Evolutionary conservation across 2,797 vertebrate species (phyloP), one percentile per base, ranked within the genome.

Genomic region (Lagodon rhomboides): DNA sequence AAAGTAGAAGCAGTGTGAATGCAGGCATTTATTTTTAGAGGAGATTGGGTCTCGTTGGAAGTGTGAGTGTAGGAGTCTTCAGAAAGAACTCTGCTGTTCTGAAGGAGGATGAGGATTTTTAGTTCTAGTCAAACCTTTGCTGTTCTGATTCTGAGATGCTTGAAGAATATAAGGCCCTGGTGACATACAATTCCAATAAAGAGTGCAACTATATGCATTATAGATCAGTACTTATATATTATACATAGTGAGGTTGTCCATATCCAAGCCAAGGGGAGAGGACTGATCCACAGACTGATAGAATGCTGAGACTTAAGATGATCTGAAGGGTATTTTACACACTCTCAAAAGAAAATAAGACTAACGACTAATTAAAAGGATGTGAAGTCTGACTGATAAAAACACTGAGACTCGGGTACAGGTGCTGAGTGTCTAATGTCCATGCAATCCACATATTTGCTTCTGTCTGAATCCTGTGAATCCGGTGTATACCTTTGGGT

Each of bases 401-500:
- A 16, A 43, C 51, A n/a, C 23, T 30, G 41, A 41, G 5, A 60
- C 46, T 51, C 54, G 16, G 15, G 8, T 44, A 27, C 13, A 25
- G 30, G 13, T 53, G 23, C 3, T 41, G 12, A 7, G 5, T 20
- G 54, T 4, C 0, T 15, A 12, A 50, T 41, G 5, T 15, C 38
- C 10, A 23, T 13, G 15, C 6, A 54, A n/a, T 65, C 38, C 25
- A 54, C 16, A 41, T 18, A 54, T 41, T 34, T 16, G 23, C 6
- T 15, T 22, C 18, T 53, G 22, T 69, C 23, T 62, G 46, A 44
- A 55, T 9, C 5, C 17, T 43, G n/a, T n/a, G n/a, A n/a, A n/a
- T n/a, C 30, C 3, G 1, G 12, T 60, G 22, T 41, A 87, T 93
- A 98, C 98, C 96, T 96, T 98, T 99, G 75, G 97, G 96, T 92